Conservation (phyloP, 2,797 vertebrate species). For the Hypotaenidia okinawae region DNA sequence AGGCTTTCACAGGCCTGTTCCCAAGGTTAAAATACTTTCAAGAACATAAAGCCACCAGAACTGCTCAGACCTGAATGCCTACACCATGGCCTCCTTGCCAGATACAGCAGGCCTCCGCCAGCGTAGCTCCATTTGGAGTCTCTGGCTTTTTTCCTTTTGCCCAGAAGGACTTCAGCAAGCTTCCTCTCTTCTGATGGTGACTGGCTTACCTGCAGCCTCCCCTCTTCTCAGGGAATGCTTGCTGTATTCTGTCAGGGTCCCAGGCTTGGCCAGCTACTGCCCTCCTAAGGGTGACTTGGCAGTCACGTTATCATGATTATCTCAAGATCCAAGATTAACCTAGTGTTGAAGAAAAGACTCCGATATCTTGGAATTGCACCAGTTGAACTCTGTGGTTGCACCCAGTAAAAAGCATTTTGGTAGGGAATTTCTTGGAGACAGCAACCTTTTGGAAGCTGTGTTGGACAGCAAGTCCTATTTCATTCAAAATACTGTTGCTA, state of each 20-base stretch:
- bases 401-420: neutral
- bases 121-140: neutral
- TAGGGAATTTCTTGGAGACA: neutral
- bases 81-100: neutral
- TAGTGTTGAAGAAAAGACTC: neutral
- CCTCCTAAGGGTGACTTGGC: neutral
- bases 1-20: neutral
- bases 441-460: neutral
- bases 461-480: neutral
- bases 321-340: neutral
- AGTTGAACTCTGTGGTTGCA: neutral
- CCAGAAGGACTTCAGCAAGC: neutral
- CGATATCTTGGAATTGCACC: neutral
- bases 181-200: neutral
- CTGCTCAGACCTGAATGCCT: slow-evolving; percentile 13
- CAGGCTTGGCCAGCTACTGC: neutral
- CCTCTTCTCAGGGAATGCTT: neutral
- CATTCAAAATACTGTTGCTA: neutral
- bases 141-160: neutral
- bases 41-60: neutral
- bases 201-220: neutral
- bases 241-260: rapidly evolving
- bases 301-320: neutral
- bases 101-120: neutral
- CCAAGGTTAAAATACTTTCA: neutral